Percentiles rank a stretch among this genome's conserved stretches.
Conservation (phyloP, 2,113 vertebrate genomes). For the Scomber japonicus region DNA sequence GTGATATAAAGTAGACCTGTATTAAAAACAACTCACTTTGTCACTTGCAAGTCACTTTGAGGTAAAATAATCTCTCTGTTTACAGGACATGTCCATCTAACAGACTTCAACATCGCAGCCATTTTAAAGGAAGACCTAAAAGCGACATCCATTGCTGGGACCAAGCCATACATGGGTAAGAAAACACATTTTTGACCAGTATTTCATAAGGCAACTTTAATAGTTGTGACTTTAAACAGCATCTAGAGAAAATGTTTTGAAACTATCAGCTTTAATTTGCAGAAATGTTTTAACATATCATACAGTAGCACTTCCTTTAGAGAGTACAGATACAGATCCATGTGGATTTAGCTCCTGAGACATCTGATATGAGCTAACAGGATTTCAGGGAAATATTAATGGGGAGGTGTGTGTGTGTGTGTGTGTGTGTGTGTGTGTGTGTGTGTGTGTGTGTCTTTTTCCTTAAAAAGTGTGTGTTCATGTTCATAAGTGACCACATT, state of each 20-base stretch:
- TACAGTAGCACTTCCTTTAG: not conserved
- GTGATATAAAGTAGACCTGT: not conserved
- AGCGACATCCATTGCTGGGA: constrained; percentile 94
- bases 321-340: constrained; percentile 8
- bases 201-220: not conserved
- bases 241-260: not conserved
- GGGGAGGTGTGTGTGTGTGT: not conserved
- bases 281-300: not conserved
- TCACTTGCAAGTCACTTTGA: not conserved
- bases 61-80: constrained; percentile 21
- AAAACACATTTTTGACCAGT: not conserved
- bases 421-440: constrained; percentile 21
- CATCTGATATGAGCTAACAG: constrained; percentile 55
- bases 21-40: not conserved
- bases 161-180: constrained; percentile 98
- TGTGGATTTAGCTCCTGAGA: constrained; percentile 31
- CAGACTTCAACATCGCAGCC: constrained; percentile 97
- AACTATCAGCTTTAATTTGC: not conserved
- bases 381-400: constrained; percentile 40
- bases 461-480: not conserved
- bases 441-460: not conserved
- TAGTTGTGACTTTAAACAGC: not conserved
- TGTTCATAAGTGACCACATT: constrained; percentile 15
- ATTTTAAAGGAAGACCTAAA: constrained; percentile 89
- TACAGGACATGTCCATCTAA: constrained; percentile 94